Evolutionary conservation across 2,888 invertebrate species (phyloP).

Genomic region (Scaeva pyrastri): DNA sequence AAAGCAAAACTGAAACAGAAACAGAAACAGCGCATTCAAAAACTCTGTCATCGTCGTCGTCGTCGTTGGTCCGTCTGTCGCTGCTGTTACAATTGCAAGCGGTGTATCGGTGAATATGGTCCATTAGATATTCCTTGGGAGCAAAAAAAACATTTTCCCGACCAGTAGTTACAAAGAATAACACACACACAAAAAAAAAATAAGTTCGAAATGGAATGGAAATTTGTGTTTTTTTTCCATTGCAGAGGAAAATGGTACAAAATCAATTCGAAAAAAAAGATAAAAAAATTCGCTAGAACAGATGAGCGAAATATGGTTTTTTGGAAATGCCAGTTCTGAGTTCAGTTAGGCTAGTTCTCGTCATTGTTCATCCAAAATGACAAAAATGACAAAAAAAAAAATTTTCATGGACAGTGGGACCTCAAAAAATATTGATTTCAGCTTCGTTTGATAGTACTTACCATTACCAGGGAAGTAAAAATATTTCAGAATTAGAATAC

Average conservation of each 20-base stretch:
- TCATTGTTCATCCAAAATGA: neutral
- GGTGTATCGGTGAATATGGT: constrained; percentile 55
- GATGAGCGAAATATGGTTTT: constrained; percentile 14
- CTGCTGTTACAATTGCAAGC: constrained; percentile 22
- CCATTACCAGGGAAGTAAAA: neutral
- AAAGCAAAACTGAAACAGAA: constrained; percentile 3
- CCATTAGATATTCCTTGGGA: constrained; percentile 50
- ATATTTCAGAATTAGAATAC: too few species aligned
- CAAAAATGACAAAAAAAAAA: neutral
- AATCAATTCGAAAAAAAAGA: neutral
- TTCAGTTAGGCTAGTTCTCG: neutral
- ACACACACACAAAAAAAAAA: neutral
- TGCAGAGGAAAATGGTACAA: neutral
- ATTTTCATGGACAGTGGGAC: constrained; percentile 12
- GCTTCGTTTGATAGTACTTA: neutral
- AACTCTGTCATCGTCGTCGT: neutral
- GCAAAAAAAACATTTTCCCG: constrained; percentile 56
- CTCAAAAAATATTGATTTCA: neutral
- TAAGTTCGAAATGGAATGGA: neutral
- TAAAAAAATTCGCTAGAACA: neutral
- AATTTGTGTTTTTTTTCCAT: constrained; percentile 1
- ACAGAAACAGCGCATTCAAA: constrained; percentile 21
- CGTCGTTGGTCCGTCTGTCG: neutral
- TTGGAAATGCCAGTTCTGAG: neutral
- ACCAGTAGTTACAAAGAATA: constrained; percentile 30